Conservation (phyloP, 2,113 vertebrate genomes). For the Pluvialis apricaria region DNA sequence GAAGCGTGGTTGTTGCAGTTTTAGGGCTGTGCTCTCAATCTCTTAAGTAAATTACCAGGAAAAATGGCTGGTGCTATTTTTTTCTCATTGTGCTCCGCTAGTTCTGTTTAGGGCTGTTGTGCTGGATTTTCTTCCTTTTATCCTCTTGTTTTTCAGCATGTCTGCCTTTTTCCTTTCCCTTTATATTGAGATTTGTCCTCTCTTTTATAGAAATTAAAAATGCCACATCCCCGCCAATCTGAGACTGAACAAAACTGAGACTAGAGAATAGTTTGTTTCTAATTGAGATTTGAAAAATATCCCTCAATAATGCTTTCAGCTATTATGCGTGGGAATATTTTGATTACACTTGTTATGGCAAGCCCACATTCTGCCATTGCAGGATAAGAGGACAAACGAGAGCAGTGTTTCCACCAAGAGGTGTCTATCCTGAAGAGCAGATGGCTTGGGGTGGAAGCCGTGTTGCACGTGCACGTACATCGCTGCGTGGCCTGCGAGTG, state of each 20-base stretch:
- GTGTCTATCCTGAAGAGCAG: background rate
- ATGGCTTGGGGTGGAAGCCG: background rate
- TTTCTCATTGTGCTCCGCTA: background rate
- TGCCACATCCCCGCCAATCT: background rate
- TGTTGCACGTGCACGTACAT: background rate
- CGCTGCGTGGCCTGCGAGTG: accelerated
- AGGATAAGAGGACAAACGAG: background rate
- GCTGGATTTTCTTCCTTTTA: constrained; percentile 3
- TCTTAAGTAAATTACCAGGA: constrained; percentile 44
- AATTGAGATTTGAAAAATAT: constrained; percentile 33
- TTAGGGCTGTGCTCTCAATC: constrained; percentile 1
- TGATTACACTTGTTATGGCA: constrained; percentile 10
- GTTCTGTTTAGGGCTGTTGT: background rate
- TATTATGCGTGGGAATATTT: constrained; percentile 33
- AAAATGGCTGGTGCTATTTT: constrained; percentile 19
- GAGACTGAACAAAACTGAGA: constrained; percentile 17
- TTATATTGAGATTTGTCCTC: constrained; percentile 24
- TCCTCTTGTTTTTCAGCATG: constrained; percentile 19
- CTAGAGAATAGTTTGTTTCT: constrained; percentile 16
- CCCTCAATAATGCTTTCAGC: background rate
- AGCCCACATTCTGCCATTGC: background rate
- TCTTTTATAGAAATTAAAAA: constrained; percentile 34
- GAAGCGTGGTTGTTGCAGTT: background rate
- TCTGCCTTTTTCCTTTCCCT: constrained; percentile 8
- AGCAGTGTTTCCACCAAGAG: background rate